phyloP scores from a whole-genome alignment of 37 sponge, comb jelly and placozoan genomes.

The Oscarella lobularis region DNA sequence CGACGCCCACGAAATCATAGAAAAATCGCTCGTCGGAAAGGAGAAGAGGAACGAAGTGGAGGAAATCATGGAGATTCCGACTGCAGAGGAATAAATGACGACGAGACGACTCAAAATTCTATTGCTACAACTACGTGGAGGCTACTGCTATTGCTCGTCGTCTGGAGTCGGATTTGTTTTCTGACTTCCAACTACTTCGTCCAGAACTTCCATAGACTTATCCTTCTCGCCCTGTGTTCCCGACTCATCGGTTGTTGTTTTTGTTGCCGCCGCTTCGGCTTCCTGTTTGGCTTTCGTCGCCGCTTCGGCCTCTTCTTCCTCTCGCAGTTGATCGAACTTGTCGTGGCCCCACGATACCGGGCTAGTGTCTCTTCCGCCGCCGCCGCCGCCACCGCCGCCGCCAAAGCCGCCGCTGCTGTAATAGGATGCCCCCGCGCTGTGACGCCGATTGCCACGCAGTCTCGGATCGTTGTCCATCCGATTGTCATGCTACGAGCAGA shows the following conservation, averaged over 20 bases:
- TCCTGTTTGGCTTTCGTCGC: slow-evolving; percentile 33
- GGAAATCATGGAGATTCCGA: not conserved
- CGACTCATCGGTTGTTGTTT: slow-evolving; percentile 14
- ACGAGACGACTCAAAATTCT: not conserved
- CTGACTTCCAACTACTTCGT: not conserved
- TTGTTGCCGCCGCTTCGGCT: slow-evolving; percentile 30
- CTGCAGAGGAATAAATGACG: not conserved
- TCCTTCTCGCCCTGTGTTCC: not conserved
- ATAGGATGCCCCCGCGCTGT: too few species aligned
- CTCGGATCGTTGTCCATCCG: not conserved
- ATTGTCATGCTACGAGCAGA: not conserved
- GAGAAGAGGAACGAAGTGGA: not conserved
- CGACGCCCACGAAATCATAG: too few species aligned
- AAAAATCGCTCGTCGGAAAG: too few species aligned
- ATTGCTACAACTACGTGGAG: too few species aligned
- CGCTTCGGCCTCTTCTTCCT: slow-evolving; percentile 19
- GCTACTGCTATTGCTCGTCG: too few species aligned
- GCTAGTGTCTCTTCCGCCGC: too few species aligned
- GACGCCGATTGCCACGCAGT: too few species aligned
- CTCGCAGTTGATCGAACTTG: slow-evolving; percentile 1
- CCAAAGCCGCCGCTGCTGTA: too few species aligned
- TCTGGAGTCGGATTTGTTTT: too few species aligned
- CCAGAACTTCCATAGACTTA: too few species aligned
- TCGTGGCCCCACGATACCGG: not conserved
- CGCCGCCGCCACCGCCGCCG: too few species aligned